phyloP scores from a whole-genome alignment of 2,888 invertebrate species.

The Maniola hyperantus region DNA sequence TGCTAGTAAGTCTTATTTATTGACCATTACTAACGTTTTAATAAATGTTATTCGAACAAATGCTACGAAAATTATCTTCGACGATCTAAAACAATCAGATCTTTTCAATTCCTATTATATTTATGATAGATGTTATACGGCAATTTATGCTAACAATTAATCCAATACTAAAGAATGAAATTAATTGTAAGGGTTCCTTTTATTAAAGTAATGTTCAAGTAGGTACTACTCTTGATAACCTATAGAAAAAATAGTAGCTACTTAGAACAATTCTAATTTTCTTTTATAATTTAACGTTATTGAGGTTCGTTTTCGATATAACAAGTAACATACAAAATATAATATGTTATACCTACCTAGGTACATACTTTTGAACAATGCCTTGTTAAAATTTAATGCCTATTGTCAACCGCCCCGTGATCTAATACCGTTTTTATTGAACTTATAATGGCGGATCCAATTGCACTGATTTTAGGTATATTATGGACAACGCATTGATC shows the following conservation, averaged over 20 bases:
- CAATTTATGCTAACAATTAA: not conserved
- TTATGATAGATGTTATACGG: constrained; percentile 25
- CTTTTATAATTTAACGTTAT: not conserved
- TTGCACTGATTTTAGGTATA: not conserved
- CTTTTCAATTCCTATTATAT: constrained; percentile 39
- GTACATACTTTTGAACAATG: constrained; percentile 25
- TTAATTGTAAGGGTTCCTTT: not conserved
- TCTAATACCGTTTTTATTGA: constrained; percentile 9
- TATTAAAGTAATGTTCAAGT: not conserved
- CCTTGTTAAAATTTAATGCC: constrained; percentile 24
- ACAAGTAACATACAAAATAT: not conserved
- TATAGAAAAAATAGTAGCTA: no score
- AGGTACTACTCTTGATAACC: not conserved
- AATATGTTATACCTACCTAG: not conserved
- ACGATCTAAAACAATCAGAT: constrained; percentile 49
- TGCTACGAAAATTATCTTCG: constrained; percentile 40
- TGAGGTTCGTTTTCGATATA: not conserved
- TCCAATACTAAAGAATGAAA: not conserved
- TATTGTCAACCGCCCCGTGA: constrained; percentile 26
- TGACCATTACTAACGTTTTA: constrained; percentile 50
- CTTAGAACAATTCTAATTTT: no score
- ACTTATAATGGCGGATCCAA: not conserved
- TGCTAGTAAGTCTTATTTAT: constrained; percentile 50
- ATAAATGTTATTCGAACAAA: constrained; percentile 42
- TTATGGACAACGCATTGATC: not conserved